Conservation (phyloP, 2,113 vertebrate species). For the Trichechus manatus region DNA sequence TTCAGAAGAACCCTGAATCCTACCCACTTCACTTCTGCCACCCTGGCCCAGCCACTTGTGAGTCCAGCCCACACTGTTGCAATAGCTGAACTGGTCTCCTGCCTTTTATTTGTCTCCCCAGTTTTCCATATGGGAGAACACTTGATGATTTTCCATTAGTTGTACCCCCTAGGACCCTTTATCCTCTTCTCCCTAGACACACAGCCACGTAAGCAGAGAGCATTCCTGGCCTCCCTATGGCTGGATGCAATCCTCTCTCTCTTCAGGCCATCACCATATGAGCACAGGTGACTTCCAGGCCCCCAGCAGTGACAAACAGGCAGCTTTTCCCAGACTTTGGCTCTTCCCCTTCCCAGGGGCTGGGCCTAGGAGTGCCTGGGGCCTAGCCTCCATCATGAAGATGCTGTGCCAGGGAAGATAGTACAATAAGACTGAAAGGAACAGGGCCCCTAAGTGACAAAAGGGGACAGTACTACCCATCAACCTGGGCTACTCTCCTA, state of each 20-base stretch:
- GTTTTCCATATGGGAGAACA: not conserved
- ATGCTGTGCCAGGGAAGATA: not conserved
- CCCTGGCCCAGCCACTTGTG: not conserved
- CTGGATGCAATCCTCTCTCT: accelerated
- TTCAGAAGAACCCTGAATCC: not conserved
- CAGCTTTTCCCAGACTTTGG: accelerated
- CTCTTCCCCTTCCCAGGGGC: not conserved
- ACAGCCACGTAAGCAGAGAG: not conserved
- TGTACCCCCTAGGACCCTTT: not conserved
- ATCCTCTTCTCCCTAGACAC: not conserved
- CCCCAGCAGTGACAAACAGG: not conserved
- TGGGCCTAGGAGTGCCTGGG: too few relatives aligned
- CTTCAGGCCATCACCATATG: not conserved
- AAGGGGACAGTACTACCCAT: not conserved
- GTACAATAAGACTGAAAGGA: not conserved
- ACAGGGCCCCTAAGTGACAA: not conserved
- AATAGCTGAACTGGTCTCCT: not conserved
- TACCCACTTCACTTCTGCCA: not conserved
- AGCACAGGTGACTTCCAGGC: not conserved
- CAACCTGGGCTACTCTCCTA: not conserved
- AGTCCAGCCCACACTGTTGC: accelerated
- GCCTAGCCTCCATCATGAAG: not conserved
- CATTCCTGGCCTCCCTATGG: not conserved
- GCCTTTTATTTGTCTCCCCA: not conserved
- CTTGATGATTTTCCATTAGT: accelerated